Percentiles rank a stretch among this genome's conserved stretches.
Evolutionary conservation across 1,140 invertebrate species (phyloP).

Genomic region (Heliconius himera): DNA sequence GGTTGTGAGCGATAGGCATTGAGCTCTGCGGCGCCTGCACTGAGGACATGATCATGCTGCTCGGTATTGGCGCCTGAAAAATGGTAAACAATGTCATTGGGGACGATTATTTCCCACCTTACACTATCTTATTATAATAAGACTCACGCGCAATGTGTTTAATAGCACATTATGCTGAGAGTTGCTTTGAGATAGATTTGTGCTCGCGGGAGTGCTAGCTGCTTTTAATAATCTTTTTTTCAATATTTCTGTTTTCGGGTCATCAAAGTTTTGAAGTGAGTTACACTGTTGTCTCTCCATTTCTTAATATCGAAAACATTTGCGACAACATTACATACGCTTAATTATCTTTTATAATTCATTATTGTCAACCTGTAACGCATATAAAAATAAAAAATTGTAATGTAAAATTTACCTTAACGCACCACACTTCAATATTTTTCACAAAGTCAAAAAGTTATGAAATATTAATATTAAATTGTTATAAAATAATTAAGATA

Average conservation of each 20-base stretch:
- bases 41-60: constrained; percentile 78
- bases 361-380: constrained; percentile 73
- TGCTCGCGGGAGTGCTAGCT: constrained; percentile 52
- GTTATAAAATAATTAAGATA: constrained; percentile 38
- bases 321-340: constrained; percentile 70
- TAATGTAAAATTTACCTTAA: constrained; percentile 62
- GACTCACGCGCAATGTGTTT: constrained; percentile 77
- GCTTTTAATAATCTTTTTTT: constrained; percentile 79
- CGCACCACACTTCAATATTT: constrained; percentile 49
- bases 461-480: constrained; percentile 35
- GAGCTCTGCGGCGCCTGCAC: constrained; percentile 75
- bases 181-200: constrained; percentile 62
- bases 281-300: constrained; percentile 78
- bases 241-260: constrained; percentile 77
- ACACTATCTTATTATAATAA: constrained; percentile 43
- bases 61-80: constrained; percentile 76
- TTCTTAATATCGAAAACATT: constrained; percentile 63
- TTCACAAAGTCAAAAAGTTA: constrained; percentile 50
- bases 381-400: constrained; percentile 77
- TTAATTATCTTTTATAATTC: constrained; percentile 70
- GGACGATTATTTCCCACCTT: constrained; percentile 47
- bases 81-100: constrained; percentile 59
- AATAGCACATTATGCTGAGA: constrained; percentile 76
- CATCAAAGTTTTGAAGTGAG: constrained; percentile 80
- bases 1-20: constrained; percentile 70